Base-by-base conservation (phyloP, 2,797 vertebrate genomes). In the Heterohyrax brucei region DNA sequence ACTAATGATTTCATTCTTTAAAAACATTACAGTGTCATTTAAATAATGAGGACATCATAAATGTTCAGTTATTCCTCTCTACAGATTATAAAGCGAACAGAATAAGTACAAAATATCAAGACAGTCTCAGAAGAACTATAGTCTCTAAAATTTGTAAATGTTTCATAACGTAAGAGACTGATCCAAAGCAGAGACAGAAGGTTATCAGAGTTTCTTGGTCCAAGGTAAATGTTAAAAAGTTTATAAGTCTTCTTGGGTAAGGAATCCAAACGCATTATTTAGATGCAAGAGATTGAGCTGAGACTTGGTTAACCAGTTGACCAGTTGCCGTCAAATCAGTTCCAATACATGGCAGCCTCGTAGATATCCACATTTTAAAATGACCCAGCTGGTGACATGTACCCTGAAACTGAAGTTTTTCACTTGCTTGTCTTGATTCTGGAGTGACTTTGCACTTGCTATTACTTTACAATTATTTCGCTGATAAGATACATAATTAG, bases 41-140 rank as follows among this genome's bases (percentile, higher is more conserved):
- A 91, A 91, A 73, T 56, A 44, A 81, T 16, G 16, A 30, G 26
- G 26, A 84, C 5, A 56, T 39, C 48, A 50, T 59, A 61, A 68
- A 70, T 50, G 13, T 76, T 86, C n/a, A 92, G 18, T 56, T 88
- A 70, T 39, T 89, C 46, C 33, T 80, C 80, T 92, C 61, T 59
- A 66, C 28, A 86, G 39, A 72, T 59, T 89, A 76, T 70, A 59
- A 94, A 85, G 81, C 72, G 53, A 90, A 62, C 39, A 75, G 95
- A 94, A 21, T 61, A 39, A 79, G 59, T 64, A 39, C 59, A 88
- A 73, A 72, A 73, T 21, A 16, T 75, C 24, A 62, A 30, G 39
- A 33, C 50, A 30, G 78, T 59, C 22, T 70, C 48, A 82, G 79
- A 56, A 86, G 59, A 87, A 73, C 59, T 75, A 50, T 75, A 72